Evolutionary conservation across 2,797 vertebrate genomes (phyloP).

Genomic region (Hypotaenidia okinawae): DNA sequence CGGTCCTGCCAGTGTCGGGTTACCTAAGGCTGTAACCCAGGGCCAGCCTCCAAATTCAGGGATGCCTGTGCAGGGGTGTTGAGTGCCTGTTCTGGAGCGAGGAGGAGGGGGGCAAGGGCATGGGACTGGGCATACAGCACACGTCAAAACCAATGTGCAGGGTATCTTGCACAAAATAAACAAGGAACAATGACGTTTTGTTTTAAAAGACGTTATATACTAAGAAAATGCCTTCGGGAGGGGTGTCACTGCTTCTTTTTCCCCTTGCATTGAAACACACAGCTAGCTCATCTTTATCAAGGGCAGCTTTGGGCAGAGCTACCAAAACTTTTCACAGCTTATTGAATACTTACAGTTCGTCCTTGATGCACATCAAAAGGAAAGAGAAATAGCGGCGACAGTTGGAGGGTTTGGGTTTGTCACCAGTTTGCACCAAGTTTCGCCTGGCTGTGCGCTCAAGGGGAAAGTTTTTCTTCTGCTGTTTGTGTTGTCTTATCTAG

Average conservation of each 20-base stretch:
- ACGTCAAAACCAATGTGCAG: fast-evolving
- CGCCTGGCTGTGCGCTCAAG: not conserved
- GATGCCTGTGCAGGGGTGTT: fast-evolving
- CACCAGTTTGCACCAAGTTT: not conserved
- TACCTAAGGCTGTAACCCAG: not conserved
- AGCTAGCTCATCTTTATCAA: not conserved
- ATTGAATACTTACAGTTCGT: fast-evolving
- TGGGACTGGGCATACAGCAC: fast-evolving
- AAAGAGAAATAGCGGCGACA: not conserved
- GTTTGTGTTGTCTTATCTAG: not conserved
- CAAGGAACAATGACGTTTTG: fast-evolving
- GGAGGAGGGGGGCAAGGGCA: not conserved
- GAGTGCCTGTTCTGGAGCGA: not conserved
- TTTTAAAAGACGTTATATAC: not conserved
- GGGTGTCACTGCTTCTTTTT: not conserved
- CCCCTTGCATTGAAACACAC: not conserved
- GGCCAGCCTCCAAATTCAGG: not conserved
- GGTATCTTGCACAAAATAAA: not conserved
- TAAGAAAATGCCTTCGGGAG: not conserved
- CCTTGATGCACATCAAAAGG: not conserved
- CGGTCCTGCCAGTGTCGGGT: not conserved
- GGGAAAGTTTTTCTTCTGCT: not conserved
- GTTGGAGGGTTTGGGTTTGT: not conserved
- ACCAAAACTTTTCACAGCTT: not conserved
- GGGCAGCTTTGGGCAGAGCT: not conserved